Evolutionary conservation across 2,888 invertebrate genomes (phyloP).

Genomic region (Lasiommata megera): DNA sequence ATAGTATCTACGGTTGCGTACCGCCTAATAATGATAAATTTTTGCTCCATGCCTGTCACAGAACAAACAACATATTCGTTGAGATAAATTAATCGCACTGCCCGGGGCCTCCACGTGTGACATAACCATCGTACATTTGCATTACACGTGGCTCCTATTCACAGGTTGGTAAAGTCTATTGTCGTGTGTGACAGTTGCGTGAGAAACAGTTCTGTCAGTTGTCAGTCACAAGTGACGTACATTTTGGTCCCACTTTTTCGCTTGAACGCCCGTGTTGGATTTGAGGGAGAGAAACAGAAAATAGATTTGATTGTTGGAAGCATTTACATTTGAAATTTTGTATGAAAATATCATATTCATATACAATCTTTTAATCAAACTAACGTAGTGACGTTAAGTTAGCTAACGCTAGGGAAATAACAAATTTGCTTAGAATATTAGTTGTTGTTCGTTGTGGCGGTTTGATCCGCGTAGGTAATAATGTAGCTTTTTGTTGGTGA

Average conservation of each 20-base stretch:
- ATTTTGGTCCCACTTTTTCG: slow-evolving; percentile 68
- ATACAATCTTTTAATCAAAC: too few species aligned
- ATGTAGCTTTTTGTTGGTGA: too few species aligned
- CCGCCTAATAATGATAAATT: slow-evolving; percentile 21
- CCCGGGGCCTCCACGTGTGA: slow-evolving; percentile 20
- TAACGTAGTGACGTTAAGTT: too few species aligned
- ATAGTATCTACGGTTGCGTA: too few species aligned
- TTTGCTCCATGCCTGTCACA: slow-evolving; percentile 28
- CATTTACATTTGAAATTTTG: background rate
- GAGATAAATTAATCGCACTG: slow-evolving; percentile 31
- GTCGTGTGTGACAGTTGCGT: slow-evolving; percentile 23
- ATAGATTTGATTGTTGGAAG: slow-evolving; percentile 29
- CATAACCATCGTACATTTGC: slow-evolving; percentile 15
- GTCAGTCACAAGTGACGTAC: slow-evolving; percentile 64
- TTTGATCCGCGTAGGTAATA: too few species aligned
- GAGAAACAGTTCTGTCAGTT: slow-evolving; percentile 44
- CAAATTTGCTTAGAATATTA: too few species aligned
- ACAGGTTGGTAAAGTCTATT: slow-evolving; percentile 24
- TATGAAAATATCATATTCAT: too few species aligned
- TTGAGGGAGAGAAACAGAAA: slow-evolving; percentile 40
- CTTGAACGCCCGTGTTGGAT: slow-evolving; percentile 65
- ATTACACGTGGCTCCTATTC: slow-evolving; percentile 19
- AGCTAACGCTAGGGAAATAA: too few species aligned
- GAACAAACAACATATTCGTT: slow-evolving; percentile 9
- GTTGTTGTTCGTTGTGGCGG: too few species aligned